Evolutionary conservation across 2,113 vertebrate genomes (phyloP), one percentile per base, ranked within the genome.

Genomic region (Oryzias melastigma): DNA sequence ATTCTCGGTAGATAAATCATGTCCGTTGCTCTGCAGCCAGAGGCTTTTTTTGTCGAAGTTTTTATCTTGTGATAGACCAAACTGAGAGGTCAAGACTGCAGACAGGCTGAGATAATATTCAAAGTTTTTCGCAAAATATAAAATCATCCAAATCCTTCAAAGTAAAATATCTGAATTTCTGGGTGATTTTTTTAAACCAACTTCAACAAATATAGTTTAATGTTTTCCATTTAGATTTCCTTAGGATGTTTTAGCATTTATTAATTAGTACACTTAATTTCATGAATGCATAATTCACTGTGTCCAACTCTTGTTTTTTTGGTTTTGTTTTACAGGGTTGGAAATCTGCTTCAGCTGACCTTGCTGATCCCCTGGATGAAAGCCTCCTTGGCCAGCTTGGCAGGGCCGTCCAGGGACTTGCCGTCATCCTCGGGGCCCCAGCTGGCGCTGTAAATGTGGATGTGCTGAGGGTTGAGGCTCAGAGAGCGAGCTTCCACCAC

Each of bases 391-490:
- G 97, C 96, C 43, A 99, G 89, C 80, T 94, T 96, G 77, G 96
- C 97, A 0, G 97, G 97, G 42, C 97, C 97, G 0, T 99, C 97
- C 85, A 99, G 94, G 0, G 97, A 98, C 88, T 98, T 98, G 68
- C 97, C 97, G 0, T 99, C 97, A 0, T 99, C 97, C 84, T 99
- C 97, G 0, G 97, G 97, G 74, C 95, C 95, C 95, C 95, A 97
- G 90, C 95, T 96, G 81, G 95, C 95, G 1, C 95, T 97, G 64
- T 96, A 97, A 79, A 97, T 93, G 85, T 96, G 93, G 75, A 97
- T 94, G 88, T 97, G 95, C 88, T 96, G 93, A 68, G 94, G 92
- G 63, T 96, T 98, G 60, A 98, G 92, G 71, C 96, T 95, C 40
- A 99, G 91, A 4, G 97, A 98, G 75, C 94, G 94, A 6, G 97